A percentile compares a stretch with the other conserved stretches of the same genome.
These are phyloP conservation scores for Aradophagus sp. DNA, from an alignment of 1,140 invertebrate species.

Conservation along the genomic window DNA sequence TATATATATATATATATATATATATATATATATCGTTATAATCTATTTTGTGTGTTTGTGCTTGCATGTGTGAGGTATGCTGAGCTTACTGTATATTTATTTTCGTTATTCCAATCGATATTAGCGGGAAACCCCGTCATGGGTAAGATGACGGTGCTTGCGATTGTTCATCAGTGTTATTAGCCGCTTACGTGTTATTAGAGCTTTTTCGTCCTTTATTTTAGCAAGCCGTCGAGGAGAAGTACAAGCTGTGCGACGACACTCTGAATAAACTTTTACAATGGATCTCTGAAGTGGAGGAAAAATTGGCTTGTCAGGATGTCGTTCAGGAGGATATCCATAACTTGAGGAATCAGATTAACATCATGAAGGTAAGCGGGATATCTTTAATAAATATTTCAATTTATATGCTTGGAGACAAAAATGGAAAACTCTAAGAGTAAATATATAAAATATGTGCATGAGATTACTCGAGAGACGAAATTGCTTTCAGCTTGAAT, in stretches of 20 bases:
- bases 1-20: no score
- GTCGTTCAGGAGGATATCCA: constrained; percentile 91
- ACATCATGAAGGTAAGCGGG: constrained; percentile 85
- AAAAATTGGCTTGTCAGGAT: constrained; percentile 90
- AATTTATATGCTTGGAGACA: no score
- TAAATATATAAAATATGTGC: no score
- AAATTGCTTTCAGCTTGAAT: no score
- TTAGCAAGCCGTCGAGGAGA: constrained; percentile 95
- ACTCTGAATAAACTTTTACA: constrained; percentile 88
- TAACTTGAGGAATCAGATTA: constrained; percentile 91
- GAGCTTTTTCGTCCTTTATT: constrained; percentile 42
- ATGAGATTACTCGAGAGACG: no score
- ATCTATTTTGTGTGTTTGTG: constrained; percentile 71
- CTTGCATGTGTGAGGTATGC: constrained; percentile 73
- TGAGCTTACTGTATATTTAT: constrained; percentile 64
- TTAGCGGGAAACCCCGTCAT: constrained; percentile 50
- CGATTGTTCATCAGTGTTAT: constrained; percentile 5
- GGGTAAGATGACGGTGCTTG: constrained; percentile 66
- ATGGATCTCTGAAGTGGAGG: constrained; percentile 91
- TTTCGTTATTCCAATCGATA: no score
- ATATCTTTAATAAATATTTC: no score
- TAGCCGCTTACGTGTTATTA: no score
- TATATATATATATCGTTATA: constrained; percentile 53
- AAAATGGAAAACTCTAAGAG: no score
- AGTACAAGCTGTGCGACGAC: constrained; percentile 92